Percentiles rank a stretch among this genome's conserved stretches.
phyloP scores from a whole-genome alignment of 2,113 vertebrate genomes.

The Solenodon paradoxus region DNA sequence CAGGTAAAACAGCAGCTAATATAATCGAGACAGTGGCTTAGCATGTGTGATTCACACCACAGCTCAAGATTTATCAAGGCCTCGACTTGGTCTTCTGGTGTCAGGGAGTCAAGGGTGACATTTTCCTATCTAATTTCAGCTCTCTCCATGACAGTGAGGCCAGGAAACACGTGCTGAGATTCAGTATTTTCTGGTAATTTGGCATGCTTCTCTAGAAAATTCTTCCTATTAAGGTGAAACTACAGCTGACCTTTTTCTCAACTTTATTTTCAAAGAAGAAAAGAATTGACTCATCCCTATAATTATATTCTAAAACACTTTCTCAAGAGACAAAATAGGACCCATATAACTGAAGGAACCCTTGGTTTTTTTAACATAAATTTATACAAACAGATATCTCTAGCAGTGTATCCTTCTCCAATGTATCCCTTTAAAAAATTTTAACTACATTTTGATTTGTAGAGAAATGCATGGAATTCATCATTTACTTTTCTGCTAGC shows the following conservation, averaged over 20 bases:
- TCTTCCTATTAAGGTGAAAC: neutral
- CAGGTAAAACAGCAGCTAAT: neutral
- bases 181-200: conserved; percentile 15
- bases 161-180: neutral
- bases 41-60: neutral
- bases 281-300: conserved; percentile 37
- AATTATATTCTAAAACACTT: neutral
- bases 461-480: neutral
- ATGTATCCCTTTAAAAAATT: neutral
- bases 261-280: conserved; percentile 29
- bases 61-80: neutral
- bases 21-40: neutral
- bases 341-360: neutral
- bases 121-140: neutral
- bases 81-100: neutral
- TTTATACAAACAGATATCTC: neutral
- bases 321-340: conserved; percentile 35
- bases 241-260: conserved; percentile 46
- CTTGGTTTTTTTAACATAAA: neutral
- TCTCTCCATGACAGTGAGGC: neutral
- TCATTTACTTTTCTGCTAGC: neutral
- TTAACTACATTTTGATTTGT: neutral
- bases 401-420: neutral
- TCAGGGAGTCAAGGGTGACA: neutral
- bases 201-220: neutral